These are phyloP conservation scores for Sciurus niger DNA, from an alignment of 2,113 vertebrate genomes.

Conservation along the genomic window DNA sequence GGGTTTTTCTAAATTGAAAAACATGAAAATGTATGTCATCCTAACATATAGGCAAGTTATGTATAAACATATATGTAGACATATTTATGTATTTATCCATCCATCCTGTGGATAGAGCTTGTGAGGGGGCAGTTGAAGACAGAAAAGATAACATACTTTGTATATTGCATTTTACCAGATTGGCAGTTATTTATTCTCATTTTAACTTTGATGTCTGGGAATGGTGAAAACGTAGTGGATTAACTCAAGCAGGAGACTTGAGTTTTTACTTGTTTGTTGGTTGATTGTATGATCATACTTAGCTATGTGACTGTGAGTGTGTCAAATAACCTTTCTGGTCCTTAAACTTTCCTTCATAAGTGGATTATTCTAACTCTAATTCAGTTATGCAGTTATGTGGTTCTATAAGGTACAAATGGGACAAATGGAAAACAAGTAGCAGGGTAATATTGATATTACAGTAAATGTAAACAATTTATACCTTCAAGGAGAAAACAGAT, in stretches of 20 bases:
- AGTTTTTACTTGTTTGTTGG: neutral
- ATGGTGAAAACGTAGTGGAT: neutral
- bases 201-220: neutral
- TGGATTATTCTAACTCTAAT: neutral
- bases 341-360: slow-evolving; percentile 38
- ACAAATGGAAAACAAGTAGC: neutral
- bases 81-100: neutral
- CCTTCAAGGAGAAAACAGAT: neutral
- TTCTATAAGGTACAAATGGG: neutral
- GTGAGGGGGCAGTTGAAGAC: neutral
- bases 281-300: neutral
- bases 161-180: slow-evolving; percentile 4
- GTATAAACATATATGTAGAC: neutral
- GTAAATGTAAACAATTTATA: neutral
- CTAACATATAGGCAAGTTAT: neutral
- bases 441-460: neutral
- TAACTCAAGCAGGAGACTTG: neutral
- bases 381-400: neutral
- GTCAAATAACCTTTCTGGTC: slow-evolving; percentile 1
- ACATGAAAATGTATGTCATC: neutral
- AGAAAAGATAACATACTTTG: neutral
- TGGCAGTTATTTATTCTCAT: neutral
- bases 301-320: neutral
- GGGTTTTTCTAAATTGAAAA: slow-evolving; percentile 28
- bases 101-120: neutral